A percentile compares a stretch with the other conserved stretches of the same genome.
phyloP scores from a whole-genome alignment of 2,888 invertebrate species.

The Caenorhabditis sulstoni region DNA sequence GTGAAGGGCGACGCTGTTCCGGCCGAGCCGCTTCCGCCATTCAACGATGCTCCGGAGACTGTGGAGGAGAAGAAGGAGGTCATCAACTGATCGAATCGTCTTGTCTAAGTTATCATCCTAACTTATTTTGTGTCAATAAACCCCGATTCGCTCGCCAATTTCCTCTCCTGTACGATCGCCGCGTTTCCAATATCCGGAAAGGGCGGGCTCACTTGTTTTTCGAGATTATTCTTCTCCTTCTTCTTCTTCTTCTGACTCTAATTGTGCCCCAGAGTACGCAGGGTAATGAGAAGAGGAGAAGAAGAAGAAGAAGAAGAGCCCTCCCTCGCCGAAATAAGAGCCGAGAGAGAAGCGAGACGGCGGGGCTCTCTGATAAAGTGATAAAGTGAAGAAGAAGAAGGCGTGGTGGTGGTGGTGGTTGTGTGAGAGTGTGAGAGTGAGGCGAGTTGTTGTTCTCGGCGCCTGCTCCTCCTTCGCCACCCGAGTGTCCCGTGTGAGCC shows the following conservation, averaged over 20 bases:
- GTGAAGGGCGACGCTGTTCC: slow-evolving; percentile 23
- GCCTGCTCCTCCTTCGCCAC: not conserved
- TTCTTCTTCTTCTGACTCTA: not conserved
- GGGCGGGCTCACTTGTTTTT: no score
- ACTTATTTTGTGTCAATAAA: no score
- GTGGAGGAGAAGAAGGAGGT: slow-evolving; percentile 42
- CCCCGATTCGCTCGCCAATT: no score
- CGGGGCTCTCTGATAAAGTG: not conserved
- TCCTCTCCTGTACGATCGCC: no score
- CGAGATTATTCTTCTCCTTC: not conserved
- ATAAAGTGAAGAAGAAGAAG: slow-evolving; percentile 4
- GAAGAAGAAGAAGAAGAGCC: no score
- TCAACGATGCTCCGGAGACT: slow-evolving; percentile 18
- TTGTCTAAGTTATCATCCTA: no score
- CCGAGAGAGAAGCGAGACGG: slow-evolving; percentile 5
- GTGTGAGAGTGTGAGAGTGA: slow-evolving; percentile 8
- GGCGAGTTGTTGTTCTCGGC: not conserved
- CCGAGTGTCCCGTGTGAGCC: not conserved
- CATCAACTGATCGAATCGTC: slow-evolving; percentile 19
- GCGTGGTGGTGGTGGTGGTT: not conserved
- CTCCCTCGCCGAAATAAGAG: no score
- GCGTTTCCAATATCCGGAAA: no score
- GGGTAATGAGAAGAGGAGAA: no score
- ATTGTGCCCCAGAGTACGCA: no score
- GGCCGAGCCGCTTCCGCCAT: slow-evolving; percentile 6